Base-by-base conservation (phyloP, 2,113 vertebrate species). In the Parus major region DNA sequence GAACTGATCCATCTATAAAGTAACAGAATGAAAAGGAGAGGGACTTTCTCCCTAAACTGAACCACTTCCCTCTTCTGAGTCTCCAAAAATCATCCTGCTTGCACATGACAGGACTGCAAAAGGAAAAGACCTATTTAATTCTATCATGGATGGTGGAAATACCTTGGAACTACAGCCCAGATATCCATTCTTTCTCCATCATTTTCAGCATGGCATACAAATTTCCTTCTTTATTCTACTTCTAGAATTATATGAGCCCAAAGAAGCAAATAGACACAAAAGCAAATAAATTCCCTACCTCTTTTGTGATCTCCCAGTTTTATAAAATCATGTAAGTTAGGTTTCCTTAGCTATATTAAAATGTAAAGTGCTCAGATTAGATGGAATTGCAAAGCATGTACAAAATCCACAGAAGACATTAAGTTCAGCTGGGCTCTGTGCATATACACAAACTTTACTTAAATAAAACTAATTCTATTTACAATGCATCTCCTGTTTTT, bases 11-110 rank as follows among this genome's bases (percentile, higher is more conserved):
- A 47, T 23, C 24, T 57, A 61, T 77, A 44, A 81, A 41, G 36
- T 15, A 79, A 75, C 36, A 70, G 50, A 44, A 46, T 36, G 15
- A 16, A 64, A 78, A 46, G 46, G 13, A 89, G 16, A 3, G 31
- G 4, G 10, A 61, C 4, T 21, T 89, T 44, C 73, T 3, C 39
- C 33, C 28, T 12, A 7, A 35, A 0, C 0, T 12, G 8, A 81
- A 70, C 25, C 27, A 73, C 5, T 15, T 86, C 16, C 29, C 41
- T 70, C n/a, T 73, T 65, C 41, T 27, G n/a, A 86, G 20, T 10
- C 60, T 41, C 42, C 42, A 77, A 15, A 73, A 73, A 78, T 49
- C 15, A 53, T 16, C 39, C 70, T 78, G 82, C 28, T 75, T 64
- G 64, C 20, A 52, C 29, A 41, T 3, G 24, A 52, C 39, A 77